Evolutionary conservation across 2,888 invertebrate genomes (phyloP).

Genomic region (Rhogogaster chlorosoma): DNA sequence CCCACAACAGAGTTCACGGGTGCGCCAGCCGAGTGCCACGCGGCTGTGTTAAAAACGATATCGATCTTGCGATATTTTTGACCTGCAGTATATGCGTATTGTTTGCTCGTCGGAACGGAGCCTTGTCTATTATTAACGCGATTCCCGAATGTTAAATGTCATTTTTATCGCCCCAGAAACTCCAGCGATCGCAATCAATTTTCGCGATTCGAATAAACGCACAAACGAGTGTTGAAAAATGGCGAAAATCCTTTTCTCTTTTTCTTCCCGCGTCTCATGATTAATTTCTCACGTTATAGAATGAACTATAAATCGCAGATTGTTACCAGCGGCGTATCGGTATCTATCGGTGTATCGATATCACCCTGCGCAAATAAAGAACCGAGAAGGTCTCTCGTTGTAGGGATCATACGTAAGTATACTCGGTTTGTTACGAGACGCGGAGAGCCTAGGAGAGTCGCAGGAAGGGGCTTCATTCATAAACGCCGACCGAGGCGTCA

Average conservation of each 20-base stretch:
- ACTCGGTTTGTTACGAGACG: background rate
- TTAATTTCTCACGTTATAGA: no score
- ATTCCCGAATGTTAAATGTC: background rate
- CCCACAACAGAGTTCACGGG: slow-evolving; percentile 31
- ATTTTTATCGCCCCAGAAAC: background rate
- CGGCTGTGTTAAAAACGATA: background rate
- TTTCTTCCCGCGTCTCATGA: no score
- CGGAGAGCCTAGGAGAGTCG: background rate
- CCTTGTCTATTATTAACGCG: background rate
- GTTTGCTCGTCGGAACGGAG: background rate
- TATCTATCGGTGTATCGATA: background rate
- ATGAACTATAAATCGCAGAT: background rate
- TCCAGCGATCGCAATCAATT: no score
- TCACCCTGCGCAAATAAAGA: background rate
- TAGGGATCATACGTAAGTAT: background rate
- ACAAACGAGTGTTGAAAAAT: no score
- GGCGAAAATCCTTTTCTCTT: no score
- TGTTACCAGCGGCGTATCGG: background rate
- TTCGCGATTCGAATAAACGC: no score
- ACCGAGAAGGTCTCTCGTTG: background rate
- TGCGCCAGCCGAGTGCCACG: background rate
- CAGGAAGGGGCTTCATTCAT: slow-evolving; percentile 71
- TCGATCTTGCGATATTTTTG: background rate
- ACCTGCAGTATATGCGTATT: background rate
- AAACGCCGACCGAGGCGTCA: slow-evolving; percentile 74